phyloP scores from a whole-genome alignment of 2,888 invertebrate species.

The Microctonus hyperodae region DNA sequence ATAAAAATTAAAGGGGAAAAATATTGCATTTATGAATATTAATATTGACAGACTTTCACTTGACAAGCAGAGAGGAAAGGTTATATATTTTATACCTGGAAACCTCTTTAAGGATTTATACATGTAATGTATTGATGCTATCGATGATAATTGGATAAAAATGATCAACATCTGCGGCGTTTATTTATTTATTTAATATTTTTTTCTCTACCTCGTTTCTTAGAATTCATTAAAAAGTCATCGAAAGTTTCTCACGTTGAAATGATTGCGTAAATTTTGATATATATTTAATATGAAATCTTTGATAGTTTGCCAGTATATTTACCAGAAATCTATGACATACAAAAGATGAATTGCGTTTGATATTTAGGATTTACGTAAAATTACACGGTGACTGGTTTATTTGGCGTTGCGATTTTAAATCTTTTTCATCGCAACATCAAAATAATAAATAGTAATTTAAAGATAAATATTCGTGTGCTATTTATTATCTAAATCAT shows the following conservation, averaged over 20 bases:
- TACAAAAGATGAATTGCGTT: conserved; percentile 43
- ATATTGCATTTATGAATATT: conserved; percentile 4
- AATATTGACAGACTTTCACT: conserved; percentile 15
- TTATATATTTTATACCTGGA: background rate
- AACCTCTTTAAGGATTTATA: background rate
- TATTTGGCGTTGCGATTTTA: background rate
- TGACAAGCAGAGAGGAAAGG: background rate
- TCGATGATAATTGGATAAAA: background rate
- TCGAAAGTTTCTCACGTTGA: background rate
- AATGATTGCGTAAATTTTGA: background rate
- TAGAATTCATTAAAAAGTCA: background rate
- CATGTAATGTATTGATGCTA: background rate
- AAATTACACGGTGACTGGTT: background rate
- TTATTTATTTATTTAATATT: background rate
- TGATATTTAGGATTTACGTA: conserved; percentile 29
- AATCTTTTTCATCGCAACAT: background rate
- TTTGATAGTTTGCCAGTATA: conserved; percentile 39
- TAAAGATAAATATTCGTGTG: background rate
- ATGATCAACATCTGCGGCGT: background rate
- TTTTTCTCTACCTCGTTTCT: background rate
- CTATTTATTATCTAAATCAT: background rate
- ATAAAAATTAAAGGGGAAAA: background rate
- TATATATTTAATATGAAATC: conserved; percentile 8
- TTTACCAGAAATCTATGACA: conserved; percentile 30
- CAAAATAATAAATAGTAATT: background rate